These are phyloP conservation scores for Leptodactylus fuscus DNA, from an alignment of 2,113 vertebrate species.

Conservation along the genomic window DNA sequence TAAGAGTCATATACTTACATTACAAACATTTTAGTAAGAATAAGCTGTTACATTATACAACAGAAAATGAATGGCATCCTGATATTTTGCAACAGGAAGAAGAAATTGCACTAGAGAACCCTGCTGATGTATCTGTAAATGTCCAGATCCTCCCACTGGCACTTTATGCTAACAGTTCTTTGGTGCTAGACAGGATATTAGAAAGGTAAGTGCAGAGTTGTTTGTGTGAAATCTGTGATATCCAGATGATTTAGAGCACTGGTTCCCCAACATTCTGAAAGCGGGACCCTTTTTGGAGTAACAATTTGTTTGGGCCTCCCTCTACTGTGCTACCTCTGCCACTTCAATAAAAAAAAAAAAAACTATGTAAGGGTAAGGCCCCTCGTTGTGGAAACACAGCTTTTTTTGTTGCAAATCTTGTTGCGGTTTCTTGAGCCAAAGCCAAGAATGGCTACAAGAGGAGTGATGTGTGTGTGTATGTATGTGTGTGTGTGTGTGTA, in stretches of 20 bases:
- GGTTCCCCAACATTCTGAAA: no score
- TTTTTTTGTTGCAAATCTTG: no score
- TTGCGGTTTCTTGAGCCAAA: no score
- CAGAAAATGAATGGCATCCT: conserved; percentile 52
- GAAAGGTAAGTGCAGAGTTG: conserved; percentile 78
- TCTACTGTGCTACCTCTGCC: no score
- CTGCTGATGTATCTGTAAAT: conserved; percentile 88
- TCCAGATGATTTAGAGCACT: neutral
- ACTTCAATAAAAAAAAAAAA: no score
- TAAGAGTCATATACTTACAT: neutral
- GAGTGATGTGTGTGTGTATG: no score
- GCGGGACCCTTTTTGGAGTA: no score
- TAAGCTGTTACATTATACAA: neutral
- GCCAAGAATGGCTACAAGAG: no score
- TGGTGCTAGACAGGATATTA: conserved; percentile 84
- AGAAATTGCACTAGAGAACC: conserved; percentile 91
- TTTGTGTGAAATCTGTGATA: neutral
- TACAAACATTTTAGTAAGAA: neutral
- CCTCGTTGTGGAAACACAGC: no score
- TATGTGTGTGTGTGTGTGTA: no score
- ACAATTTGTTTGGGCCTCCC: no score
- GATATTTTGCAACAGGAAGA: conserved; percentile 80
- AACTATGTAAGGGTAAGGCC: no score
- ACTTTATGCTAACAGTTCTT: conserved; percentile 86
- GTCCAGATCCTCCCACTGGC: conserved; percentile 91